Evolutionary conservation across 2,888 invertebrate genomes (phyloP), one percentile per base, ranked within the genome.

Genomic region (Pyrochroa serraticornis): DNA sequence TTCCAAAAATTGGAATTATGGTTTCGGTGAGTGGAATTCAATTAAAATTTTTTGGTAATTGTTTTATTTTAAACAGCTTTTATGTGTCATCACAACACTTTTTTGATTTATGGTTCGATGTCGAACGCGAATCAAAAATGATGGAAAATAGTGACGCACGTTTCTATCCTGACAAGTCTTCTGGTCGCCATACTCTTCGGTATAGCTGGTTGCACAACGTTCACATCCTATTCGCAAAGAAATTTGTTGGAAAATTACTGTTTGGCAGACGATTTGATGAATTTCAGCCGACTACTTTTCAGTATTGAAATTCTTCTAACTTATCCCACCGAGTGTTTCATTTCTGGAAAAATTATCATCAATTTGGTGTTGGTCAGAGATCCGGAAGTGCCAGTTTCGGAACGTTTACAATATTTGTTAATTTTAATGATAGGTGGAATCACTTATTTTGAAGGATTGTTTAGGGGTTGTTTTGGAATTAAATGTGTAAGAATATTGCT

Each of bases 41-140:
- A 42, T 36, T 10, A 12, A 3, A 43, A 30, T n/a, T n/a, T n/a
- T n/a, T n/a, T n/a, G n/a, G n/a, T n/a, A 12, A 33, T 48, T 43
- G 5, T 7, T 13, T 49, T n/a, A n/a, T 6, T 31, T 9, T 65
- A 77, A 80, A 41, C 76, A 89, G 90, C 92, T n/a, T 93, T 92
- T 76, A 92, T 93, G 92, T 93, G 93, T 74, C 93, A 93, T 72
- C 93, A 93, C 79, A 93, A 92, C 76, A 91, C 91, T 52, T 93
- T 93, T 76, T 82, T 93, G 61, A 86, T 93, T 65, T 93, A 91
- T 80, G 87, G 87, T 58, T 92, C 92, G 35, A 87, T 93, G 78
- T 85, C 88, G 72, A 85, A 90, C 65, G 88, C 90, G 3, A 87
- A 85, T 37, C 86, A 90, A 75, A 83, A 86, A 64, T 84, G 89